These are phyloP conservation scores for Linurgus olivaceus DNA, from an alignment of 2,797 vertebrate genomes.

Conservation along the genomic window DNA sequence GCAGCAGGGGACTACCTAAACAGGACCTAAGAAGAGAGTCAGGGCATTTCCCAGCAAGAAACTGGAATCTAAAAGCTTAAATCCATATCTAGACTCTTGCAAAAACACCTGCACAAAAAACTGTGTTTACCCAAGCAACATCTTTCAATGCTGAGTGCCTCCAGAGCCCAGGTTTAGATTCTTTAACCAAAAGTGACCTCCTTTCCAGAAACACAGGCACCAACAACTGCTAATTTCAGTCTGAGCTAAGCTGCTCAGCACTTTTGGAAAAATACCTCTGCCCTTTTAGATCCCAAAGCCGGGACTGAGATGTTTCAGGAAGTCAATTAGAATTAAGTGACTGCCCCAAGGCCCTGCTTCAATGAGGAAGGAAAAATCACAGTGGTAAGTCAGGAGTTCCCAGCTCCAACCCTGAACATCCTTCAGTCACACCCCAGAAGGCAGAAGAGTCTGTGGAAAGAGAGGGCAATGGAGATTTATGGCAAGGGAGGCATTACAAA, in stretches of 20 bases:
- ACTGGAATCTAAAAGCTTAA: not conserved
- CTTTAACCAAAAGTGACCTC: not conserved
- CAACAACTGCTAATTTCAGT: not conserved
- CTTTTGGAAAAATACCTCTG: not conserved
- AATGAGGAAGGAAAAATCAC: not conserved
- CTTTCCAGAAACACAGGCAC: not conserved
- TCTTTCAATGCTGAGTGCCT: not conserved
- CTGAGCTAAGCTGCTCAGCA: not conserved
- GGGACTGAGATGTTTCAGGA: not conserved
- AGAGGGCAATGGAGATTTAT: not conserved
- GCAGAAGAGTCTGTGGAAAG: not conserved
- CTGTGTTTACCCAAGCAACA: not conserved
- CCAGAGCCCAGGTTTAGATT: not conserved
- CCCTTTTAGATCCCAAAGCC: not conserved
- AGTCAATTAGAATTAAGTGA: not conserved
- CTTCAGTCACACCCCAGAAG: not conserved
- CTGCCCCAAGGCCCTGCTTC: not conserved
- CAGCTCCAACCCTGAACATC: not conserved
- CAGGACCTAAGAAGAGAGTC: not conserved
- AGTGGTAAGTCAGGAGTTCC: not conserved
- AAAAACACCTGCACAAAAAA: not conserved
- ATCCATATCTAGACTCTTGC: not conserved
- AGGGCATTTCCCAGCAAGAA: not conserved
- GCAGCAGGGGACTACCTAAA: not conserved
- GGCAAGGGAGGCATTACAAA: not conserved